These are phyloP conservation scores for Lateolabrax maculatus DNA, from an alignment of 2,797 vertebrate species.

Conservation along the genomic window DNA sequence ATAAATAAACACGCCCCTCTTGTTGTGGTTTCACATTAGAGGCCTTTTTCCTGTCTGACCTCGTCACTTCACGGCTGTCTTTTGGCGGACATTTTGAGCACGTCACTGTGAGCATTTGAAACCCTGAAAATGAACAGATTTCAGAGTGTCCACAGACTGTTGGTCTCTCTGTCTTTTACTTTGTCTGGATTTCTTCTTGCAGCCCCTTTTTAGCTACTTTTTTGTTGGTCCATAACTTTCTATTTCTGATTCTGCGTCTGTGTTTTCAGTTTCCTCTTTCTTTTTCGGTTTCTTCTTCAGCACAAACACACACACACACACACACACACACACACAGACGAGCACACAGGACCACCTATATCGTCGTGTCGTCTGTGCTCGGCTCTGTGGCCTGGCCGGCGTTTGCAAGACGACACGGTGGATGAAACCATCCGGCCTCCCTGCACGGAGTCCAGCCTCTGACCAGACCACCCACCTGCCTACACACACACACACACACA, in stretches of 20 bases:
- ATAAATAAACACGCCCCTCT: too few relatives aligned
- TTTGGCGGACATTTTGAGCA: not conserved
- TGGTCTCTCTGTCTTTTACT: not conserved
- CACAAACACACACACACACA: slow-evolving; percentile 1
- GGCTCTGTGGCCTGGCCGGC: slow-evolving; percentile 57
- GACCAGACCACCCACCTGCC: slow-evolving; percentile 54
- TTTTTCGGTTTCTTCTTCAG: not conserved
- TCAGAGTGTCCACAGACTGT: not conserved
- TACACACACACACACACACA: slow-evolving; percentile 3
- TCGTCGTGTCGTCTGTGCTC: not conserved
- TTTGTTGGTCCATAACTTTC: not conserved
- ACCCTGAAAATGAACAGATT: not conserved
- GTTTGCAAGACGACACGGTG: slow-evolving; percentile 50
- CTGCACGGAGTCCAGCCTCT: slow-evolving; percentile 47
- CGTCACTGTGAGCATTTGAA: not conserved
- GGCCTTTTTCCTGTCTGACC: not conserved
- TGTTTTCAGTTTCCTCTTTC: not conserved
- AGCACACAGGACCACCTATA: slow-evolving; percentile 51
- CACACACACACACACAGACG: not conserved
- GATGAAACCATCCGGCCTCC: slow-evolving; percentile 53
- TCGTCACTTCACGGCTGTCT: not conserved
- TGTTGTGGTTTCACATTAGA: too few relatives aligned
- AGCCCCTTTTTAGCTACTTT: not conserved
- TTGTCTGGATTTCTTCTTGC: not conserved
- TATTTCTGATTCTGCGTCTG: not conserved